Conservation (phyloP, 2,888 invertebrate genomes). For the Acanthoscelides obtectus region DNA sequence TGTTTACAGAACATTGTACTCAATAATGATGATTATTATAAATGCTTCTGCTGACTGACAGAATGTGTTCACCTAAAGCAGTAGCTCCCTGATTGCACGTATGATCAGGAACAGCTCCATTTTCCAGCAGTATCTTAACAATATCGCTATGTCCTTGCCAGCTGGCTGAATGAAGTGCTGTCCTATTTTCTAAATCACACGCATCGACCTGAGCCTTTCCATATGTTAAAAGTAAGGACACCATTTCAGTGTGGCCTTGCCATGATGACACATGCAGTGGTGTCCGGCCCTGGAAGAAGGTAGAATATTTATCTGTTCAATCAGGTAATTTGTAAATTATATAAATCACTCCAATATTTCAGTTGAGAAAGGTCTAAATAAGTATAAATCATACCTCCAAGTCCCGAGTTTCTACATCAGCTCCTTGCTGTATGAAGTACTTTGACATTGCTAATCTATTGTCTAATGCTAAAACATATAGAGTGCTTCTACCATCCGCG, state of each 20-base stretch:
- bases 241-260: conserved; percentile 95
- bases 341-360: too few species aligned
- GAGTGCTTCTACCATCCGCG: conserved; percentile 86
- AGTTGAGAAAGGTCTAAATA: conserved; percentile 4
- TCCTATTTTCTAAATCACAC: conserved; percentile 79
- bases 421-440: conserved; percentile 72
- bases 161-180: conserved; percentile 89
- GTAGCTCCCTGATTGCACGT: conserved; percentile 95
- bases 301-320: background rate
- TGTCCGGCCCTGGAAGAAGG: conserved; percentile 66
- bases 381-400: conserved; percentile 64
- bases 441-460: conserved; percentile 80
- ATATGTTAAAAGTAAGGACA: conserved; percentile 69
- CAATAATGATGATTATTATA: too few species aligned
- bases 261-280: conserved; percentile 87
- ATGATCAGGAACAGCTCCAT: conserved; percentile 81
- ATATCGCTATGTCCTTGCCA: conserved; percentile 92
- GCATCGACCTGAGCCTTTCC: conserved; percentile 86
- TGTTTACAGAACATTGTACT: too few species aligned
- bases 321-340: too few species aligned
- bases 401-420: conserved; percentile 83
- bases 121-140: conserved; percentile 72
- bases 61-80: conserved; percentile 60
- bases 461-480: conserved; percentile 87
- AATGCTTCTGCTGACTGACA: too few species aligned